phyloP scores from a whole-genome alignment of 1,140 invertebrate genomes.

The Drosophila repletoides region DNA sequence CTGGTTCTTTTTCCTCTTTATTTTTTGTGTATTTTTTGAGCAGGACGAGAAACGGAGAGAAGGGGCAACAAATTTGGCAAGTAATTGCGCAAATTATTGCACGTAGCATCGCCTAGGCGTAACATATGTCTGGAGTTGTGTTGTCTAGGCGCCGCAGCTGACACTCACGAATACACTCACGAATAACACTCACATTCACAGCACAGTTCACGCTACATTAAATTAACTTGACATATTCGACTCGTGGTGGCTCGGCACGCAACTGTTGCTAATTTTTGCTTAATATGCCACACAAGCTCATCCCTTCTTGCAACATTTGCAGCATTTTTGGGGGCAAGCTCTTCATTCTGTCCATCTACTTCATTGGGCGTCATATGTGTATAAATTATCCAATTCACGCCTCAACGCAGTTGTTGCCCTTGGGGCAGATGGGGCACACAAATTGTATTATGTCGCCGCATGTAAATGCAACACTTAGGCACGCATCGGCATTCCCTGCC shows the following conservation, averaged over 20 bases:
- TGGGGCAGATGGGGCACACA: constrained; percentile 9
- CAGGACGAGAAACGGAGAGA: too few relatives aligned
- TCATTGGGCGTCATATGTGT: constrained; percentile 53
- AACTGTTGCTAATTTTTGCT: constrained; percentile 79
- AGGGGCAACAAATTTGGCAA: constrained; percentile 57
- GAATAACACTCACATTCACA: constrained; percentile 10
- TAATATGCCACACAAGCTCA: constrained; percentile 52
- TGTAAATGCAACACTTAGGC: constrained; percentile 80
- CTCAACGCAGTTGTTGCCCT: constrained; percentile 44
- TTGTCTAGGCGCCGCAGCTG: constrained; percentile 56
- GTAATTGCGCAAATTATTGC: constrained; percentile 81
- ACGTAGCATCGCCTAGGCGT: constrained; percentile 62
- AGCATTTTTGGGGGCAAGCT: constrained; percentile 11
- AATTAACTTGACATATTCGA: constrained; percentile 75
- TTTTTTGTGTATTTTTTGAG: too few relatives aligned
- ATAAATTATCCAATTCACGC: constrained; percentile 79
- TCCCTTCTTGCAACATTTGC: not conserved
- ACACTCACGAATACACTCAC: constrained; percentile 11
- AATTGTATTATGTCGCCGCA: constrained; percentile 61
- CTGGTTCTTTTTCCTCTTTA: constrained; percentile 18
- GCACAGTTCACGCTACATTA: constrained; percentile 70
- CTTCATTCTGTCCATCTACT: constrained; percentile 38
- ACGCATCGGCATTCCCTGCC: constrained; percentile 48
- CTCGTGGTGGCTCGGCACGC: constrained; percentile 26
- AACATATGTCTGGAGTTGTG: constrained; percentile 59